Evolutionary conservation across 2,888 invertebrate genomes (phyloP).

Genomic region (Metalampra italica): DNA sequence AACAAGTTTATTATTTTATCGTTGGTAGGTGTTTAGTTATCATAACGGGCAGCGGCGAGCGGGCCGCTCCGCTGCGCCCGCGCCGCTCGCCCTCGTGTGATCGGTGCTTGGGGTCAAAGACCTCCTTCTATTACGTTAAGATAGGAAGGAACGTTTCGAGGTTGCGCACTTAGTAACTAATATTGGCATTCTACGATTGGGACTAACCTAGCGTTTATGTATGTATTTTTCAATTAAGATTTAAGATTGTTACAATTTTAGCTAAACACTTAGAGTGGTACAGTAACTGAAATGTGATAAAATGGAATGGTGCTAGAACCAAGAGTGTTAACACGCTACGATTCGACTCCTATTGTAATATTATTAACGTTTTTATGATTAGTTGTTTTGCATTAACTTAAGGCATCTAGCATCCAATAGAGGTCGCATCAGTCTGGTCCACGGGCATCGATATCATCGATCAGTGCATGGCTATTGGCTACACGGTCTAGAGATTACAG

Average conservation of each 20-base stretch:
- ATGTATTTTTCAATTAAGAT: slow-evolving; percentile 75
- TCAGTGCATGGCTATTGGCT: slow-evolving; percentile 28
- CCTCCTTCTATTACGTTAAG: slow-evolving; percentile 71
- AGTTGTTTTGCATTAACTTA: slow-evolving; percentile 72
- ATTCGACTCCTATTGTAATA: slow-evolving; percentile 77
- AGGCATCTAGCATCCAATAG: slow-evolving; percentile 73
- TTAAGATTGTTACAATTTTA: slow-evolving; percentile 79
- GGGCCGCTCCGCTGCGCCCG: slow-evolving; percentile 21
- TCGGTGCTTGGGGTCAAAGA: slow-evolving; percentile 69
- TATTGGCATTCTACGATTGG: slow-evolving; percentile 80
- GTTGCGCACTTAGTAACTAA: slow-evolving; percentile 77
- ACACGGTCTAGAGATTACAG: slow-evolving; percentile 70
- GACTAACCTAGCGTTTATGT: slow-evolving; percentile 79
- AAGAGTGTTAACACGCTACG: slow-evolving; percentile 78
- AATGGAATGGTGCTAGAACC: slow-evolving; percentile 80
- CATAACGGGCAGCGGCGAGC: slow-evolving; percentile 27
- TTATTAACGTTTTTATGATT: slow-evolving; percentile 71
- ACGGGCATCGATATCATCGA: slow-evolving; percentile 41
- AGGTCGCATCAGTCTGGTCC: slow-evolving; percentile 64
- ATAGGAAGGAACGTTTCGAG: slow-evolving; percentile 63
- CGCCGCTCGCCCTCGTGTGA: slow-evolving; percentile 26
- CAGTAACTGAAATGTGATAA: slow-evolving; percentile 80
- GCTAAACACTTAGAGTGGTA: slow-evolving; percentile 80
- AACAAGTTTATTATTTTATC: slow-evolving; percentile 65
- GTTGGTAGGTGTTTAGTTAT: slow-evolving; percentile 67